Conservation (phyloP, 2,797 vertebrate species). For the Champsocephalus esox region DNA sequence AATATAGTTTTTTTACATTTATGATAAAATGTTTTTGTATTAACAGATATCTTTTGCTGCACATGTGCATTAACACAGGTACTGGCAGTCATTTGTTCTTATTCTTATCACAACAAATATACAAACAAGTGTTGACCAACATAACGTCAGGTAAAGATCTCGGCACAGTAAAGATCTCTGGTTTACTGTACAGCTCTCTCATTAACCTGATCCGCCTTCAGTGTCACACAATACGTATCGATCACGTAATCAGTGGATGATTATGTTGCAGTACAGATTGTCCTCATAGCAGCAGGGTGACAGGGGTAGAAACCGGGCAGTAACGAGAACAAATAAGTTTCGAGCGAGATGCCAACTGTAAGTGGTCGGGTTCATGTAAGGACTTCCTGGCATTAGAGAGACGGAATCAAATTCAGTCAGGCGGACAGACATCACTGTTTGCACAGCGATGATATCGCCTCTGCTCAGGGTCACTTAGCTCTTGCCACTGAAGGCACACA, state of each 20-base stretch:
- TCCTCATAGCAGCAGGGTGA: background rate
- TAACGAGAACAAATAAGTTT: background rate
- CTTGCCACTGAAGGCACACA: background rate
- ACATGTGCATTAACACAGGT: too few relatives aligned
- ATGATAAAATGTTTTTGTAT: background rate
- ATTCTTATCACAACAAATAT: too few relatives aligned
- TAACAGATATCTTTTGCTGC: too few relatives aligned
- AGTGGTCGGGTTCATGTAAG: slow-evolving; percentile 4
- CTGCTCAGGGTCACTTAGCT: background rate
- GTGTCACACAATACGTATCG: too few relatives aligned
- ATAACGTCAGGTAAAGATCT: too few relatives aligned
- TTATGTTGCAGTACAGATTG: too few relatives aligned
- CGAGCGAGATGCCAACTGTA: background rate
- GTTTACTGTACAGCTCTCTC: too few relatives aligned
- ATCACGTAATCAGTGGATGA: too few relatives aligned
- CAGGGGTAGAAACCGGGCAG: background rate
- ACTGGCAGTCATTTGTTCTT: too few relatives aligned
- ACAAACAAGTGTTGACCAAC: too few relatives aligned
- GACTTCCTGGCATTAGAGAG: slow-evolving; percentile 7
- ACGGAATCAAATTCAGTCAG: background rate
- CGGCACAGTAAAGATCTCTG: too few relatives aligned
- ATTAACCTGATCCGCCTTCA: too few relatives aligned
- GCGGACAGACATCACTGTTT: slow-evolving; percentile 4
- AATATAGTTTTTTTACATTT: background rate
- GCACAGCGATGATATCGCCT: slow-evolving; percentile 18